Evolutionary conservation across 2,797 vertebrate species (phyloP), one percentile per base, ranked within the genome.

Genomic region (Simalia tracyae): DNA sequence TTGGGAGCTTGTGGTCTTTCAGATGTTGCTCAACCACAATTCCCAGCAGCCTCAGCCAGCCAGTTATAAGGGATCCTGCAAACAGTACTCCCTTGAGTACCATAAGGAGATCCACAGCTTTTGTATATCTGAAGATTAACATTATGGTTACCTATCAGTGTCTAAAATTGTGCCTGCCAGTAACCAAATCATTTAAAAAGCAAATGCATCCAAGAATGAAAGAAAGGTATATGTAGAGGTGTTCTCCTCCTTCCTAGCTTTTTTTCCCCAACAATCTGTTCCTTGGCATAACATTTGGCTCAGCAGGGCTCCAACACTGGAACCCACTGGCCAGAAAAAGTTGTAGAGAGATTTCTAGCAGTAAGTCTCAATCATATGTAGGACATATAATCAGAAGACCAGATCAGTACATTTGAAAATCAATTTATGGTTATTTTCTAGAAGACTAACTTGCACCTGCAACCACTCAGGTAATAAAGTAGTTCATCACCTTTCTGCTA

Each of bases 401-500:
- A 0, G 0, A 57, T 84, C 0, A 92, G 4, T 24, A 86, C 54
- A 0, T 90, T 94, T 95, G 60, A 22, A 92, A 96, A 93, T 91
- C 0, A 24, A 92, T 95, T 94, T 92, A 60, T 84, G 88, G 4
- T 0, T 63, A 88, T 94, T 96, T 94, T 88, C 88, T 88, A 63
- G 54, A 56, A 88, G 54, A 7, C 86, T 56, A 24, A 94, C 24
- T 90, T 0, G 10, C 63, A 66, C 10, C 7, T 93, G 91, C 89
- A 95, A 94, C 94, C 95, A 28, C 54, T 90, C 68, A 11, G 93
- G 90, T 7, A 22, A 93, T 93, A 94, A 96, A 96, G 15, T 91
- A 95, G 46, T 50, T 95, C 95, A 95, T 95, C 66, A 93, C 84
- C 68, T 94, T 95, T 94, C 92, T 96, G 90, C 76, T 93, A 61